phyloP scores from a whole-genome alignment of 2,113 vertebrate species.

The Apteryx mantelli region DNA sequence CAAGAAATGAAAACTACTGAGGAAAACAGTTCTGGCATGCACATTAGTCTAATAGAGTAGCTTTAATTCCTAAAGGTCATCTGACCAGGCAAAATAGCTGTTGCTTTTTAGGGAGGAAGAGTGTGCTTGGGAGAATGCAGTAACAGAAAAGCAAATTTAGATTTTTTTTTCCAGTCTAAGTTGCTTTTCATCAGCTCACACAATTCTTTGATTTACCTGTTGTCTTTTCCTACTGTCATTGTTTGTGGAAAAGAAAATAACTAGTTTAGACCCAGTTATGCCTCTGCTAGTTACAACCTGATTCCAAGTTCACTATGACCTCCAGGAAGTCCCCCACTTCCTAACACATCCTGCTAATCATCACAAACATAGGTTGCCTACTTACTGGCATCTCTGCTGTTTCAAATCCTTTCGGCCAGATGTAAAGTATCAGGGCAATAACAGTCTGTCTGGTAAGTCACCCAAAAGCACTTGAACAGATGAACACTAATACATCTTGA shows the following conservation, averaged over 20 bases:
- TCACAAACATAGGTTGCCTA: neutral
- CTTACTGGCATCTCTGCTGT: neutral
- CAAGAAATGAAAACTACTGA: conserved; percentile 9
- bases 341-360: neutral
- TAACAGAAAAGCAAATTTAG: neutral
- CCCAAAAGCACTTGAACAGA: neutral
- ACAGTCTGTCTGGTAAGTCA: neutral
- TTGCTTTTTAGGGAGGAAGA: neutral
- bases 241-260: neutral
- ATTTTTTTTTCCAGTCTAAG: neutral
- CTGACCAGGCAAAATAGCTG: neutral
- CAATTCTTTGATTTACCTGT: neutral
- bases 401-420: neutral
- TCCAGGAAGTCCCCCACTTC: neutral
- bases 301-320: neutral
- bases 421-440: neutral
- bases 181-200: neutral
- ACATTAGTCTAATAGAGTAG: neutral
- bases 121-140: neutral
- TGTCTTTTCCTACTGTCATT: neutral
- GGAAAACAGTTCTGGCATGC: neutral
- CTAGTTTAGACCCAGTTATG: neutral
- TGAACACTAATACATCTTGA: neutral
- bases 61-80: conserved; percentile 8
- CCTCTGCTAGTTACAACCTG: neutral